Evolutionary conservation across 1,140 invertebrate species (phyloP), one percentile per base, ranked within the genome.

Genomic region (Macrobrachium rosenbergii): DNA sequence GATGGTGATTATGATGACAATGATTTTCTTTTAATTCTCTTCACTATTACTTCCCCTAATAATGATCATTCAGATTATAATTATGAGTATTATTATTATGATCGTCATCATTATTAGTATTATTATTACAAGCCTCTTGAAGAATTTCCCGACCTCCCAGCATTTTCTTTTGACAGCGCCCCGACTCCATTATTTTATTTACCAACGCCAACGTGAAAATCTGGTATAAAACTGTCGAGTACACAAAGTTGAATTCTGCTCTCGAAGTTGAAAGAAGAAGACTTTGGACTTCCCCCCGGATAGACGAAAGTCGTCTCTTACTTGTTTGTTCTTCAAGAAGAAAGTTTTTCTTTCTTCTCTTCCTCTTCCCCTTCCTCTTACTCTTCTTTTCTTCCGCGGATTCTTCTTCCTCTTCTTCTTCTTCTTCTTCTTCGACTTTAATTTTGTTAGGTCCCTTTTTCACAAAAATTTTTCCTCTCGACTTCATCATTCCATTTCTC

Each of bases 281-380:
- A 37, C 28, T 37, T 37, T 37, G 28, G 28, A 37, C 28, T 37
- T 37, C 28, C 28, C 28, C 28, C 28, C 28, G 28, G 28, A 37
- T 37, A 37, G 28, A 37, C 28, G 28, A 37, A 37, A 37, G 28
- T 37, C 28, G 28, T 37, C 28, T 37, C 28, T 37, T 37, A 37
- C 28, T 37, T 37, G 28, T 37, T 37, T 37, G 28, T 37, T 37
- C 28, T 37, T 37, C 28, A 37, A 37, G 28, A 37, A 37, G 28
- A 37, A 37, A 21, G 72, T n/a, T n/a, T n/a, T 37, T 75, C 28
- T 75, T n/a, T 28, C 28, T 19, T 75, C 72, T 75, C 72, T 75
- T 75, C 28, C 2, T 75, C 72, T 75, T 75, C 2, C 17, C 28
- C 28, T 28, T 28, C 16, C 16, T 64, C 62, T 21, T 64, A 1